phyloP scores from a whole-genome alignment of 2,888 invertebrate genomes.

The Troides helena region DNA sequence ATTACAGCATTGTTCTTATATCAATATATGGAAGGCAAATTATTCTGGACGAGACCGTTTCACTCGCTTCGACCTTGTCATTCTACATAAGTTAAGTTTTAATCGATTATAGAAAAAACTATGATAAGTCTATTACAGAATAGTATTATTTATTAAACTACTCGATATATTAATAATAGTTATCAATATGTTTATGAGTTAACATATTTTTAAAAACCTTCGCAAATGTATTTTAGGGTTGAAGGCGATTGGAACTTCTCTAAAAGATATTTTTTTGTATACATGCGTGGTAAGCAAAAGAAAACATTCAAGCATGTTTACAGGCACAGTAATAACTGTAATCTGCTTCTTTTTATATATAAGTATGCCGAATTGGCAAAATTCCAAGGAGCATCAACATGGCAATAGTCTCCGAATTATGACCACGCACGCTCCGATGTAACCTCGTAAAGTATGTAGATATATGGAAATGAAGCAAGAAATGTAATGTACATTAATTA shows the following conservation, averaged over 20 bases:
- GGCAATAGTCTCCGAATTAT: constrained; percentile 15
- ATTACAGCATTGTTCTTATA: too few species aligned
- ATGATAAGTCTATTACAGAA: too few species aligned
- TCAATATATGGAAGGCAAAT: too few species aligned
- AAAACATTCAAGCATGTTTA: not conserved
- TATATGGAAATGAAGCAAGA: not conserved
- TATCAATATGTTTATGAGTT: too few species aligned
- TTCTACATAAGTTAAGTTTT: too few species aligned
- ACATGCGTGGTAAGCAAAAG: not conserved
- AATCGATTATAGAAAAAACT: too few species aligned
- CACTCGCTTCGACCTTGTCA: too few species aligned
- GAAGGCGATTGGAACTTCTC: not conserved
- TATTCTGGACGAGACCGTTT: too few species aligned
- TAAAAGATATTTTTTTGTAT: not conserved
- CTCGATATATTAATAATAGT: too few species aligned
- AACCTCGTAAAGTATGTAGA: constrained; percentile 10
- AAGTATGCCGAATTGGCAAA: constrained; percentile 8
- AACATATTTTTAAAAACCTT: too few species aligned
- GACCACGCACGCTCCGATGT: constrained; percentile 15
- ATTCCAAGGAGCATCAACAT: constrained; percentile 12
- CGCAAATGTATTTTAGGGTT: too few species aligned
- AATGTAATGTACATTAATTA: not conserved
- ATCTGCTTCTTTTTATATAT: not conserved
- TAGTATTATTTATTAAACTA: too few species aligned
- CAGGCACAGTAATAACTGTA: not conserved